Conservation (phyloP, 2,113 vertebrate species). For the Amphiprion ocellaris region DNA sequence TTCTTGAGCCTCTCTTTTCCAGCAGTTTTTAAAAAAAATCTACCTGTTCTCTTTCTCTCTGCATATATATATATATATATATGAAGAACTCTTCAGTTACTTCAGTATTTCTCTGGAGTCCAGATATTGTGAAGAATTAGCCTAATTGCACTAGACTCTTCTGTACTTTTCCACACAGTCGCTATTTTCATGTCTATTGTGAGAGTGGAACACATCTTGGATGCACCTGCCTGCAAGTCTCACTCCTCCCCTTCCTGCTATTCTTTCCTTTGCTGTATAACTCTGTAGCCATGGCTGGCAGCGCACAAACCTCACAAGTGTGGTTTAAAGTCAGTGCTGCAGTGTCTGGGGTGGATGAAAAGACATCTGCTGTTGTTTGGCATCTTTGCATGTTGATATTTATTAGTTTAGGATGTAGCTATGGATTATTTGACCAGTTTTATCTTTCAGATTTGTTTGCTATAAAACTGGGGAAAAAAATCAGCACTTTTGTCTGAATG, state of each 20-base stretch:
- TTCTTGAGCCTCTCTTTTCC: neutral
- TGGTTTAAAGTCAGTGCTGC: constrained; percentile 1
- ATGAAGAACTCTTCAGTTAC: neutral
- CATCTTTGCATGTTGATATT: constrained; percentile 1
- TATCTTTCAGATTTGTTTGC: neutral
- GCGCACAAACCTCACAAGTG: constrained; percentile 9
- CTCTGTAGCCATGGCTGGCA: constrained; percentile 17
- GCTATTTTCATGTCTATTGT: constrained; percentile 34
- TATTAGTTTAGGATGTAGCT: neutral
- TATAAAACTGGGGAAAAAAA: neutral
- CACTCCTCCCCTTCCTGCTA: constrained; percentile 58
- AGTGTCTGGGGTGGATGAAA: neutral
- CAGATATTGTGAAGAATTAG: neutral
- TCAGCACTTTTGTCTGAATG: neutral
- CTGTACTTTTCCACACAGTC: neutral
- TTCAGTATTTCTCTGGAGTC: neutral
- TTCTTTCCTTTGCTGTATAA: constrained; percentile 43
- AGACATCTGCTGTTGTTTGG: constrained; percentile 9
- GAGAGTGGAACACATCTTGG: constrained; percentile 24
- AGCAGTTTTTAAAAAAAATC: neutral
- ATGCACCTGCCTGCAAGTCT: constrained; percentile 16
- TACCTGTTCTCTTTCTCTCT: neutral
- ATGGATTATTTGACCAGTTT: neutral
- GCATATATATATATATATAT: neutral
- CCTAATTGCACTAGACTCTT: neutral